Conservation (phyloP, 2,888 invertebrate species). For the Pristionchus exspectatus region DNA sequence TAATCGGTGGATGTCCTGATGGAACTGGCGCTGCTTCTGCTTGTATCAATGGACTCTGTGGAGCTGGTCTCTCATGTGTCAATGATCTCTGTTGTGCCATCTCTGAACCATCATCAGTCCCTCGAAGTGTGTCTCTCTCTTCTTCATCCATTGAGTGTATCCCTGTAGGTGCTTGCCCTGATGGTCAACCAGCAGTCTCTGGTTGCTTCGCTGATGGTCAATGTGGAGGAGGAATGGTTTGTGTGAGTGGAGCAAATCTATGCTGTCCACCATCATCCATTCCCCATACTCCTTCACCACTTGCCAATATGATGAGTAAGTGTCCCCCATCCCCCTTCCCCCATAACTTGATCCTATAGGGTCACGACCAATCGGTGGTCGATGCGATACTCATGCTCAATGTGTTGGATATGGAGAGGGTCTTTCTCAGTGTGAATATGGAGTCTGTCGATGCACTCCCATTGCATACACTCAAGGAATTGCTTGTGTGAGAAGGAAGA, state of each 20-base stretch:
- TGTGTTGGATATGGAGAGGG: constrained; percentile 70
- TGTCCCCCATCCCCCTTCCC: neutral
- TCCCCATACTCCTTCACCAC: constrained; percentile 27
- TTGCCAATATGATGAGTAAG: constrained; percentile 17
- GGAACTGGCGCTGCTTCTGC: constrained; percentile 69
- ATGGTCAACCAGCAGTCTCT: constrained; percentile 68
- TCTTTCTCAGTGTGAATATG: constrained; percentile 69
- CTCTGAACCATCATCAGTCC: constrained; percentile 27
- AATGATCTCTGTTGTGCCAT: constrained; percentile 67
- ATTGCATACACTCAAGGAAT: constrained; percentile 71
- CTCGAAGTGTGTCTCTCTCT: constrained; percentile 56
- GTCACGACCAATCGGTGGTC: constrained; percentile 68
- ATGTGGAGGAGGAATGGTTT: constrained; percentile 68
- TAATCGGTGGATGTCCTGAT: constrained; percentile 64
- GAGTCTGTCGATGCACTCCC: constrained; percentile 71
- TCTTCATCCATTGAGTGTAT: neutral
- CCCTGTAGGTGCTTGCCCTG: constrained; percentile 67
- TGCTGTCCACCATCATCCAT: constrained; percentile 63
- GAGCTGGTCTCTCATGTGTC: constrained; percentile 71
- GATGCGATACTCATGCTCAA: constrained; percentile 66
- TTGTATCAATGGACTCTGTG: constrained; percentile 76
- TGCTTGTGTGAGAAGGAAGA: constrained; percentile 67
- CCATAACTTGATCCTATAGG: constrained; percentile 54
- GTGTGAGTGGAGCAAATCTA: constrained; percentile 64
- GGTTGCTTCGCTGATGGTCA: constrained; percentile 71